phyloP scores from a whole-genome alignment of 2,113 vertebrate genomes.

The Psettodes erumei region DNA sequence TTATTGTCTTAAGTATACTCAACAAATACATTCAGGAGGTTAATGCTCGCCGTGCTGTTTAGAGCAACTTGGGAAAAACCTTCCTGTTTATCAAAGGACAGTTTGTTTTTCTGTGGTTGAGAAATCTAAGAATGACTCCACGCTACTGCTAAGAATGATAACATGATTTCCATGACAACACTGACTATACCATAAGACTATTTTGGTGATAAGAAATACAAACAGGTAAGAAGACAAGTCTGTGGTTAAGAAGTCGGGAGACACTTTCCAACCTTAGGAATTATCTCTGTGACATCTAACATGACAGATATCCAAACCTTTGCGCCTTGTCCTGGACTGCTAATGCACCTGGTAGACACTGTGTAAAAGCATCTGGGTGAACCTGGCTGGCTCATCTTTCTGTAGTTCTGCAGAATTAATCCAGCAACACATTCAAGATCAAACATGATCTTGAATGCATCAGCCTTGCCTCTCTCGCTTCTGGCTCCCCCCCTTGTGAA shows the following conservation, averaged over 20 bases:
- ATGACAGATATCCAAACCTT: too few species aligned
- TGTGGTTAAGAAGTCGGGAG: not conserved
- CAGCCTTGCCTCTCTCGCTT: not conserved
- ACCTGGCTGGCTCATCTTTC: not conserved
- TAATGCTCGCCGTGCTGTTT: not conserved
- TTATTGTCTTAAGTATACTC: constrained; percentile 15
- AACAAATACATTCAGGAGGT: constrained; percentile 14
- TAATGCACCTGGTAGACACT: not conserved
- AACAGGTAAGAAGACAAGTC: too few species aligned
- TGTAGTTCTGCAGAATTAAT: too few species aligned
- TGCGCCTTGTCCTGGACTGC: too few species aligned
- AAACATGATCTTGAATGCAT: too few species aligned
- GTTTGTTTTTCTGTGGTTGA: not conserved
- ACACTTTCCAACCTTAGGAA: not conserved
- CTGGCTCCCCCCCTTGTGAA: not conserved
- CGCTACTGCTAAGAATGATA: not conserved
- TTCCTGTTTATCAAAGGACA: not conserved
- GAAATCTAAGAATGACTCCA: not conserved
- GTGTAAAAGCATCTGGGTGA: not conserved
- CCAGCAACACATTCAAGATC: not conserved
- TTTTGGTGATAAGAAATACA: too few species aligned
- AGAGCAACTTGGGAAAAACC: not conserved
- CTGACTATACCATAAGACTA: too few species aligned
- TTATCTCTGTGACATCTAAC: too few species aligned
- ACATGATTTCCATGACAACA: not conserved